Evolutionary conservation across 2,797 vertebrate genomes (phyloP), one percentile per base, ranked within the genome.

Genomic region (Rachycentron canadum): DNA sequence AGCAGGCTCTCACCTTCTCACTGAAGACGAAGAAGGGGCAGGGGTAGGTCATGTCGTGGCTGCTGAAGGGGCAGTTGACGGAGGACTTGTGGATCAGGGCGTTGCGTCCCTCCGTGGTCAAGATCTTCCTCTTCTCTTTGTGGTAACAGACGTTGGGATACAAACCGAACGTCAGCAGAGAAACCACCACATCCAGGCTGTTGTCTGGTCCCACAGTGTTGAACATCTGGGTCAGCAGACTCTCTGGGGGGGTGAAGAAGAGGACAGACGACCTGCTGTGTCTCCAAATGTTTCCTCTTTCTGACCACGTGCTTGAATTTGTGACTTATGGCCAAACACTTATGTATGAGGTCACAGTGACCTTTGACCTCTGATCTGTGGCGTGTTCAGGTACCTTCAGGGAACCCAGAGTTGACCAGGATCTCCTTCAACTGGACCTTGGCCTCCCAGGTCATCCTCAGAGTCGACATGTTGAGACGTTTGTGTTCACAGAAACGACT

Each of bases 401-500:
- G 98, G 82, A 99, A 99, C 40, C 97, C 98, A 32, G 96, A 88
- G 86, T 96, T 98, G 69, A 96, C 89, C 43, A 99, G 93, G 85
- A 99, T 99, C 3, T 98, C 97, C 89, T 99, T 99, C 79, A 99
- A 95, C 86, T 99, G 98, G 55, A 99, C 98, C 91, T 99, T 99
- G 57, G 98, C 98, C 92, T 99, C 98, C 98, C 98, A 99, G 21
- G 98, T 99, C 98, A 99, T 99, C 92, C 97, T 95, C 53, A 99
- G 94, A 1, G 97, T 99, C 13, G 97, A 92, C 97, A 99, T 97
- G 91, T 97, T 98, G 26, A 99, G 96, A 68, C 97, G 96, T 85
- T 98, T 99, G 89, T 97, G 97, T n/a, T 99, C 98, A 90, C 98
- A 99, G 91, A 99, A 99, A n/a, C 95, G 92, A 26, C 63, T 94